These are phyloP conservation scores for Cepaea hortensis DNA, from an alignment of 2,888 invertebrate genomes.

Conservation along the genomic window DNA sequence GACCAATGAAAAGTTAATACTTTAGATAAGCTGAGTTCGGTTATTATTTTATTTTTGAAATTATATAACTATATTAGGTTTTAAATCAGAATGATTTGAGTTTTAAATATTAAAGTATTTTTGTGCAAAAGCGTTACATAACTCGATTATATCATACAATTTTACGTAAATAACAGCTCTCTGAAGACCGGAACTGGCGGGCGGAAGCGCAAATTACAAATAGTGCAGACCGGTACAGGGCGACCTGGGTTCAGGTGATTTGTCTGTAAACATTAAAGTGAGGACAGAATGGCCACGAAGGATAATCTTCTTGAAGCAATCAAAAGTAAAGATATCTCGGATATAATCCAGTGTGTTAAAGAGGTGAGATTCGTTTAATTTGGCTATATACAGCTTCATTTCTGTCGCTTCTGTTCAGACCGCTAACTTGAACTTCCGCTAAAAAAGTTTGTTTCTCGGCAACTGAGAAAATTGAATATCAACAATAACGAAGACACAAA, in stretches of 20 bases:
- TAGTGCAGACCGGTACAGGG: too few species aligned
- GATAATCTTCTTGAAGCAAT: background rate
- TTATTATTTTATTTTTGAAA: background rate
- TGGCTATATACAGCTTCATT: too few species aligned
- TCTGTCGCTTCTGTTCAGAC: too few species aligned
- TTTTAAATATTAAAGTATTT: background rate
- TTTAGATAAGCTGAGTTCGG: background rate
- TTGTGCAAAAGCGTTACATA: background rate
- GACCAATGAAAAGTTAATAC: constrained; percentile 12
- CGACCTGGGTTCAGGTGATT: background rate
- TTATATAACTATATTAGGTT: background rate
- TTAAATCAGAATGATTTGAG: background rate
- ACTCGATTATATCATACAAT: background rate
- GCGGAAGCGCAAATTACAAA: constrained; percentile 17
- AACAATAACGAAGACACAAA: too few species aligned
- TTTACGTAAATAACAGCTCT: constrained; percentile 8
- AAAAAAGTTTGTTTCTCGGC: too few species aligned
- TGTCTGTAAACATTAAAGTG: background rate
- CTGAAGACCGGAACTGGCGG: background rate
- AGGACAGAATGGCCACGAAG: constrained; percentile 3
- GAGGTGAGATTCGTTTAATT: constrained; percentile 6
- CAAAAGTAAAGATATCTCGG: background rate
- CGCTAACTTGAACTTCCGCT: too few species aligned
- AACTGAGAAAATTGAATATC: too few species aligned
- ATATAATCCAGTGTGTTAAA: constrained; percentile 12